Base-by-base conservation (phyloP, 2,888 invertebrate genomes). In the Nemotelus pantherinus region DNA sequence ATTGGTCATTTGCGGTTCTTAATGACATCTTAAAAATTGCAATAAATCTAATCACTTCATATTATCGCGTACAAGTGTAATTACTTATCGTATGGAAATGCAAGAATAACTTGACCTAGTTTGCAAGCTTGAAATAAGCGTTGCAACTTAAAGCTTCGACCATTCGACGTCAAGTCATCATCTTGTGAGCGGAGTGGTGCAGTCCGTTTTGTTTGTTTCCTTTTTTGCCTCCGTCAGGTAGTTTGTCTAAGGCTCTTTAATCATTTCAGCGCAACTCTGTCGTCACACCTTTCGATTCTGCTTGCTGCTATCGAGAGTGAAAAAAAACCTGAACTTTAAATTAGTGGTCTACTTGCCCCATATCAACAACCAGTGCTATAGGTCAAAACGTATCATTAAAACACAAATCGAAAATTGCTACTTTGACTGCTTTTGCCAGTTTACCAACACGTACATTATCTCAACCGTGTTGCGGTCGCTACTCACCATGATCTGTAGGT, bases 111-210 rank as follows among this genome's bases (percentile, higher is more conserved):
- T 74, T 79, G 79, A 77, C 79, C 77, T 63, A 77, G 41, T 72
- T 79, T 41, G 43, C 71, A 79, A 47, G 68, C 71, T 79, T 78
- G 55, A 79, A 79, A 79, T 79, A 79, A 77, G 68, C 72, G 7
- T 53, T 74, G 79, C 79, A 76, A 68, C 76, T 70, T 58, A 39
- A 65, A 47, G 55, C 53, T 25, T 41, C 48, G 53, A 68, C 58
- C 79, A 79, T 79, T 79, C 70, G 77, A 4, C 57, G 77, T 76
- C 76, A 63, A 77, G 76, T 76, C 77, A 74, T 70, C 79, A 77
- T 79, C 79, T 75, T 65, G 78, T 41, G 63, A 67, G 77, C 67
- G 77, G 77, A 67, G 65, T 76, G 63, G 25, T 25, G 25, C 25
- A 25, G 57, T 53, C 53, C 7, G 68, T 68, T 9, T 50, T 68